Conservation (phyloP, 2,888 invertebrate species). For the Quadroppia sp. region DNA sequence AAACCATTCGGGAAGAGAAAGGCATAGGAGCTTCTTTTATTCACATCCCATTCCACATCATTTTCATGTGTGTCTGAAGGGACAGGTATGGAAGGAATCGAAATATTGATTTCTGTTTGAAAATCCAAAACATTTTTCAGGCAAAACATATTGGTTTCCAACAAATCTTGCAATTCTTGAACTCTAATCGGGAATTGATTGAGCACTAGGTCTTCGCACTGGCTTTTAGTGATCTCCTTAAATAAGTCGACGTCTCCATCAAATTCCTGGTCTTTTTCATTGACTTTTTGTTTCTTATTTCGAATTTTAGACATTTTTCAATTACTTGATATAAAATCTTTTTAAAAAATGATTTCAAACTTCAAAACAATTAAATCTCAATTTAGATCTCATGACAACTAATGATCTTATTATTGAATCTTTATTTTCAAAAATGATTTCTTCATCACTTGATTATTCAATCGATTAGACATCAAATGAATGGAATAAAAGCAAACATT, state of each 20-base stretch:
- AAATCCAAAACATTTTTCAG: background rate
- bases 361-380: too few species aligned
- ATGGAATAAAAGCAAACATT: too few species aligned
- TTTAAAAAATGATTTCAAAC: too few species aligned
- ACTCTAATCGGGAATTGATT: background rate
- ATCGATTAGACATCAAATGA: too few species aligned
- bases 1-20: background rate
- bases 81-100: background rate
- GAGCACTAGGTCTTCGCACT: background rate
- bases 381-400: too few species aligned
- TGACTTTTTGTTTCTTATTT: conserved; percentile 1
- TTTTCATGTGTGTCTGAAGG: background rate
- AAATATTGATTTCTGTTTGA: background rate
- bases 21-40: background rate
- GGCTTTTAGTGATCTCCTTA: background rate
- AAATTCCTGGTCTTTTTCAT: background rate
- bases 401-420: too few species aligned
- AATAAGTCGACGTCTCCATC: background rate
- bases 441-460: too few species aligned
- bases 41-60: background rate
- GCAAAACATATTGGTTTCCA: background rate
- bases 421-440: too few species aligned
- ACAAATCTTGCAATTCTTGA: background rate
- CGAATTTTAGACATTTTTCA: background rate
- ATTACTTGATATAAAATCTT: background rate